phyloP scores from a whole-genome alignment of 2,113 vertebrate species.

The Phocoena phocoena region DNA sequence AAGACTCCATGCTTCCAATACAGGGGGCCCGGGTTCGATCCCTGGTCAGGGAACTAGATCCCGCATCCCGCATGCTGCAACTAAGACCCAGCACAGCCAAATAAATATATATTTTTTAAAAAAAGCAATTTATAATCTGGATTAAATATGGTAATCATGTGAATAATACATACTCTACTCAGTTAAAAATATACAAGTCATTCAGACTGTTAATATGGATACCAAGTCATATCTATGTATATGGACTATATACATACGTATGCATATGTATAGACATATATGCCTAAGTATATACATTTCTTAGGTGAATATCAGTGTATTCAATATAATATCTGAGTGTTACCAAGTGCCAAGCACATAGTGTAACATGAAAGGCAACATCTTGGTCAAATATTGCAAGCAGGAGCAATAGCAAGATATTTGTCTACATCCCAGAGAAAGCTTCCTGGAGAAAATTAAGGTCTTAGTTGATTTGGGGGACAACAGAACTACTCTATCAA shows the following conservation, averaged over 20 bases:
- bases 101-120: too few relatives aligned
- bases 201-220: not conserved
- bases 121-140: not conserved
- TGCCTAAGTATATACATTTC: not conserved
- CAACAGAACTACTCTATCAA: not conserved
- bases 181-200: conserved; percentile 24
- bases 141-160: conserved; percentile 33
- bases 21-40: too few relatives aligned
- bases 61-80: too few relatives aligned
- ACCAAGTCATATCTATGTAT: not conserved
- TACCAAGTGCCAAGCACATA: not conserved
- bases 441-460: conserved; percentile 11
- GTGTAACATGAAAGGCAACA: not conserved
- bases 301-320: not conserved
- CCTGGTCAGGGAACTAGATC: too few relatives aligned
- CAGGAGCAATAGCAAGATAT: not conserved
- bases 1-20: too few relatives aligned
- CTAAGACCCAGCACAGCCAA: too few relatives aligned
- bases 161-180: not conserved
- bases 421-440: not conserved
- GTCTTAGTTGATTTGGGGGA: not conserved
- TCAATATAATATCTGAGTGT: not conserved
- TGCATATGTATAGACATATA: not conserved
- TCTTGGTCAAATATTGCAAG: not conserved
- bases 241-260: not conserved